Base-by-base conservation (phyloP, 2,797 vertebrate genomes). In the Mionectes olivaceus region DNA sequence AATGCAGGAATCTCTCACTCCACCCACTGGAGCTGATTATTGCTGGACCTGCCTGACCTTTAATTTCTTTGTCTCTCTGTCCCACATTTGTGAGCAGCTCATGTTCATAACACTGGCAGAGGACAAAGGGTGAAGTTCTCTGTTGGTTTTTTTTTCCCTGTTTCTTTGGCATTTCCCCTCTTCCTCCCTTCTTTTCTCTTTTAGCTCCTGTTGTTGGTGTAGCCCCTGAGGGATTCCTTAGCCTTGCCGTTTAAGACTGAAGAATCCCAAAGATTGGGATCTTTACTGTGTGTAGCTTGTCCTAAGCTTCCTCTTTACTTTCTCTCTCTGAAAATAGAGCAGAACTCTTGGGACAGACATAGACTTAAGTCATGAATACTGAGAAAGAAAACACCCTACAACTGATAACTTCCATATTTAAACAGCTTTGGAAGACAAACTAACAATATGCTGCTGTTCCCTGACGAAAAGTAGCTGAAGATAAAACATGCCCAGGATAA, bases 391-490 rank as follows among this genome's bases (percentile, higher is more conserved):
- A 37, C 9, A 41, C 47, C 2, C 0, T 65, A 55, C 46, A 49
- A 32, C 27, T 46, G 39, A 25, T 90, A 78, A 60, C 15, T 76
- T 64, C 33, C 33, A 44, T 79, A 23, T 73, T 90, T 78, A 67
- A 94, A 74, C 56, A 89, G 56, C 61, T 78, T 84, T 81, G 64
- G 68, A 94, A 89, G 77, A 79, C 28, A 74, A 93, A 83, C 7
- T 95, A 44, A 55, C 2, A 28, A 37, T 76, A 24, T 14, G 43
- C 76, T 94, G 67, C 88, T 92, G 70, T 37, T 83, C 32, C 1
- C 35, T 56, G 67, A 82, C 71, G 39, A 90, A 56, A 65, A 84
- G 63, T 67, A 77, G 35, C 60, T 90, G 74, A 79, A 76, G 53
- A 47, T 68, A 68, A 83, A 83, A 65, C 10, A 15, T 25, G 70